Evolutionary conservation across 2,113 vertebrate genomes (phyloP).

Genomic region (Pluvianellus socialis): DNA sequence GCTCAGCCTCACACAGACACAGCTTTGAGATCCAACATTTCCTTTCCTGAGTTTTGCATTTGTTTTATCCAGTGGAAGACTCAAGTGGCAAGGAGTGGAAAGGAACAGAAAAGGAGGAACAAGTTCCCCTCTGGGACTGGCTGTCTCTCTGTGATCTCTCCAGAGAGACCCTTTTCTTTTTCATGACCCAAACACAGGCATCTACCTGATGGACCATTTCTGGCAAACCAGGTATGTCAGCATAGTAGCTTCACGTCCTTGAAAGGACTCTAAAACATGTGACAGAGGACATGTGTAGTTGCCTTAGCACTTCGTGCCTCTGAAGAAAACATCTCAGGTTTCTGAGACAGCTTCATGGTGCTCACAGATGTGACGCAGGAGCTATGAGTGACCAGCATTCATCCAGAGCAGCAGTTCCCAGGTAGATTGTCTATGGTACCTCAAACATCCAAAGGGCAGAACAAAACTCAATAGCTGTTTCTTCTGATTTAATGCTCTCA

Average conservation of each 20-base stretch:
- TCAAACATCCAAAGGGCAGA: background rate
- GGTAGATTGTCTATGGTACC: background rate
- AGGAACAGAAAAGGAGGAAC: background rate
- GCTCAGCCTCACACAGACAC: background rate
- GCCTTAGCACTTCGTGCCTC: background rate
- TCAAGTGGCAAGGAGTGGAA: background rate
- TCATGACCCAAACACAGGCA: background rate
- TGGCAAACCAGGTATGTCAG: background rate
- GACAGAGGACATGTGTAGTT: background rate
- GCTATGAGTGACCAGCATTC: background rate
- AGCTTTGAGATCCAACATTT: background rate
- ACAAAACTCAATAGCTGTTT: background rate
- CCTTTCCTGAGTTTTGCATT: background rate
- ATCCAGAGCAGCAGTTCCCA: background rate
- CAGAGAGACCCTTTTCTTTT: background rate
- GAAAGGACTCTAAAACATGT: background rate
- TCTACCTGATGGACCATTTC: background rate
- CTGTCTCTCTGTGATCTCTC: background rate
- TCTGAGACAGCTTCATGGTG: background rate
- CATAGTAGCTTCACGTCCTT: background rate
- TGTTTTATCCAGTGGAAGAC: background rate
- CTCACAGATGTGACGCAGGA: background rate
- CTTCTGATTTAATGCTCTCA: background rate
- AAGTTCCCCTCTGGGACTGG: rapidly evolving
- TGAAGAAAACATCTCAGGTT: background rate